A percentile compares a stretch with the other conserved stretches of the same genome.
Conservation (phyloP, 2,797 vertebrate genomes). For the Eutrigla gurnardus region DNA sequence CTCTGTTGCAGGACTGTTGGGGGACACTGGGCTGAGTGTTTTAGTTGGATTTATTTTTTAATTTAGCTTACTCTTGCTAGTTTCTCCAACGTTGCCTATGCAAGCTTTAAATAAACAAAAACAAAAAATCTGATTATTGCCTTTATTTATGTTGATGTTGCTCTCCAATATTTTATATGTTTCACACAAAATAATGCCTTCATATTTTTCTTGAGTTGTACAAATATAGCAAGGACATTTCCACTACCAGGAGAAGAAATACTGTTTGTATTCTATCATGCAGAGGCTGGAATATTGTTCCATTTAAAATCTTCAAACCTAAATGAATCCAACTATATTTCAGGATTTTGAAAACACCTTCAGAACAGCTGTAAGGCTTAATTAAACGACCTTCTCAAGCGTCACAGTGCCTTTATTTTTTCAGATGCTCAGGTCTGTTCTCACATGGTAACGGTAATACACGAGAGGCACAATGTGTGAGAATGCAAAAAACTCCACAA, state of each 20-base stretch:
- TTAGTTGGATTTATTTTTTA: neutral
- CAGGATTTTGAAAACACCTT: neutral
- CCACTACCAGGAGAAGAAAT: neutral
- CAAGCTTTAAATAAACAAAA: neutral
- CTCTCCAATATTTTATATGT: neutral
- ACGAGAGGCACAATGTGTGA: conserved; percentile 25
- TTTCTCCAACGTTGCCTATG: neutral
- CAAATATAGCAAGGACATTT: neutral
- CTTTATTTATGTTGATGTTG: neutral
- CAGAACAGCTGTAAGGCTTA: neutral
- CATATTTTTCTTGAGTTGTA: neutral
- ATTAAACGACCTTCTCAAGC: conserved; percentile 4
- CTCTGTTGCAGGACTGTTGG: too few species aligned
- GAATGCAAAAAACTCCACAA: conserved; percentile 46
- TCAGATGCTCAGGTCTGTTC: neutral
- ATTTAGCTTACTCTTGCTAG: neutral
- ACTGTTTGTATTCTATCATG: neutral
- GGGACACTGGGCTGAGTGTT: neutral
- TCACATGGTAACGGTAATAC: neutral
- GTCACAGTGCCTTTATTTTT: neutral
- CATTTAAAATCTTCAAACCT: neutral
- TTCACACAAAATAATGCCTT: neutral
- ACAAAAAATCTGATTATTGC: neutral
- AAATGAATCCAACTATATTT: too few species aligned
- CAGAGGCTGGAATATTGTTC: neutral